A percentile compares a stretch with the other conserved stretches of the same genome.
Evolutionary conservation across 37 sponge, comb jelly and placozoan genomes (phyloP).

Genomic region (Cladorhizidae sp.): DNA sequence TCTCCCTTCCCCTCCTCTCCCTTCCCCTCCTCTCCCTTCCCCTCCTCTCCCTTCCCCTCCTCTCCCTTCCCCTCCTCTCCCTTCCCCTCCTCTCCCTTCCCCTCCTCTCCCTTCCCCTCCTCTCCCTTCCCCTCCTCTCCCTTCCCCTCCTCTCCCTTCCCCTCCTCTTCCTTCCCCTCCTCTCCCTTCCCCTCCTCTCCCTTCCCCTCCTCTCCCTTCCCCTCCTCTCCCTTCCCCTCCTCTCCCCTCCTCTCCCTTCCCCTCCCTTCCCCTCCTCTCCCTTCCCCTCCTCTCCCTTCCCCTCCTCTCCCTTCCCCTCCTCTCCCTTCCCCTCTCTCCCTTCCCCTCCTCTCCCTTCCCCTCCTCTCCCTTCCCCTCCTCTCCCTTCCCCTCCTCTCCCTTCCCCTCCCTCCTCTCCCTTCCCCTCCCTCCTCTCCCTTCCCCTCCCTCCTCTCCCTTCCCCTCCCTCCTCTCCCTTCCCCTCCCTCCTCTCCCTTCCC

Average conservation of each 20-base stretch:
- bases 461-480: neutral
- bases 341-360: neutral
- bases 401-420: neutral
- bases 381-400: neutral
- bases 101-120: too few species aligned
- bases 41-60: too few species aligned
- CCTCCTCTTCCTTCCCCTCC: neutral
- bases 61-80: too few species aligned
- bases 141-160: too few species aligned
- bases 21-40: too few species aligned
- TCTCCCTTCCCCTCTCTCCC: neutral
- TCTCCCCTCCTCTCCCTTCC: neutral
- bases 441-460: neutral
- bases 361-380: neutral
- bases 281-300: neutral
- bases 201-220: neutral
- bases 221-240: neutral
- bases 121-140: too few species aligned
- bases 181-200: neutral
- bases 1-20: too few species aligned
- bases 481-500: neutral
- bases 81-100: too few species aligned
- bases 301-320: neutral
- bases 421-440: neutral
- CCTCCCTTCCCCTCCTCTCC: conserved; percentile 6